Percentiles rank a stretch among this genome's conserved stretches.
Conservation (phyloP, 2,888 invertebrate genomes). For the Athalia circularis region DNA sequence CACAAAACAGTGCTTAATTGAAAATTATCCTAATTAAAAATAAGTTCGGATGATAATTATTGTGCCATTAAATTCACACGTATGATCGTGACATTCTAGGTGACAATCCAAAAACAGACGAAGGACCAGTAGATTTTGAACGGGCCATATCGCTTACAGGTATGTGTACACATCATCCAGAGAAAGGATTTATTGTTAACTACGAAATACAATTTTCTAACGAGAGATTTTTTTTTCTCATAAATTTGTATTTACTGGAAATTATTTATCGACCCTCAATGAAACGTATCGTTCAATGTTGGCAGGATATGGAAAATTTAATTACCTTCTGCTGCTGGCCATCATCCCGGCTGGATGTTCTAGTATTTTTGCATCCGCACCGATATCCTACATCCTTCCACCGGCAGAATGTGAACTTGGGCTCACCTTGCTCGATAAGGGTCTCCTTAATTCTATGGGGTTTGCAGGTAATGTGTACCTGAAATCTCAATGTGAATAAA, state of each 20-base stretch:
- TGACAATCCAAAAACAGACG: slow-evolving; percentile 54
- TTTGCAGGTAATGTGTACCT: slow-evolving; percentile 74
- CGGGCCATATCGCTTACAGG: slow-evolving; percentile 65
- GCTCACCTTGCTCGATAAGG: slow-evolving; percentile 76
- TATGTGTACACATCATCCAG: slow-evolving; percentile 68
- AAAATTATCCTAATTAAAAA: background rate
- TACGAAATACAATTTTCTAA: slow-evolving; percentile 51
- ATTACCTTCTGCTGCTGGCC: slow-evolving; percentile 75
- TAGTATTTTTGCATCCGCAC: slow-evolving; percentile 77
- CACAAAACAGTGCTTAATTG: background rate
- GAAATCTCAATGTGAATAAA: background rate
- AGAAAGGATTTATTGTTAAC: slow-evolving; percentile 78
- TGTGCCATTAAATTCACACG: background rate
- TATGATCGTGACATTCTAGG: background rate
- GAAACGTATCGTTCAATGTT: slow-evolving; percentile 12
- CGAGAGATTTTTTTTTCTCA: background rate
- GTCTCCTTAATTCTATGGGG: slow-evolving; percentile 77
- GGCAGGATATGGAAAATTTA: slow-evolving; percentile 76
- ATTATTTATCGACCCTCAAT: background rate
- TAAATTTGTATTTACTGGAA: too few relatives aligned
- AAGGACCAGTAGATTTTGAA: slow-evolving; percentile 67
- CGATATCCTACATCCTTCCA: slow-evolving; percentile 77
- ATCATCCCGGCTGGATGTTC: slow-evolving; percentile 76
- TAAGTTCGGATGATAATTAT: background rate
- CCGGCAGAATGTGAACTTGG: slow-evolving; percentile 77